phyloP scores from a whole-genome alignment of 1,140 invertebrate genomes.

The Goniozus legneri region DNA sequence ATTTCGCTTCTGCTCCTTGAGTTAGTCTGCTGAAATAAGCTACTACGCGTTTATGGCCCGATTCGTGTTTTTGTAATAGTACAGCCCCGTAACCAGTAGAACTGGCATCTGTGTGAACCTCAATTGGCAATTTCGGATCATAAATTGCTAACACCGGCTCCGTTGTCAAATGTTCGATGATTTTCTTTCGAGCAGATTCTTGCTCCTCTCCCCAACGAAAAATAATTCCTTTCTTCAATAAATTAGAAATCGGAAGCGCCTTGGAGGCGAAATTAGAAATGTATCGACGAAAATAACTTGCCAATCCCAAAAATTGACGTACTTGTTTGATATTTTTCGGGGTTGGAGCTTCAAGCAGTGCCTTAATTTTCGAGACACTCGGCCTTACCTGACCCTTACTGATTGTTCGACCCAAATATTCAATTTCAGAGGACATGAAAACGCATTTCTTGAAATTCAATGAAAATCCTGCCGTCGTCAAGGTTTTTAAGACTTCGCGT shows the following conservation, averaged over 20 bases:
- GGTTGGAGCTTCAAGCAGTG: neutral
- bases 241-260: neutral
- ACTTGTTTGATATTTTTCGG: neutral
- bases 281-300: neutral
- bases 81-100: neutral
- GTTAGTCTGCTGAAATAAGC: neutral
- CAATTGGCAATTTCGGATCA: slow-evolving; percentile 5
- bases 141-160: slow-evolving; percentile 19
- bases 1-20: neutral
- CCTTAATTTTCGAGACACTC: neutral
- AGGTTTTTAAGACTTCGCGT: neutral
- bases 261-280: neutral
- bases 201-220: neutral
- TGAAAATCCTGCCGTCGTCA: neutral
- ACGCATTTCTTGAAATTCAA: slow-evolving; percentile 7
- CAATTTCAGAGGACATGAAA: neutral
- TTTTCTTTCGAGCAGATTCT: neutral
- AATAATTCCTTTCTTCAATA: neutral
- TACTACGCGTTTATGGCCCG: neutral
- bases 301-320: neutral
- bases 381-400: neutral
- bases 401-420: slow-evolving; percentile 1
- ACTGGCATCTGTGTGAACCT: slow-evolving; percentile 8
- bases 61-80: neutral
- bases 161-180: slow-evolving; percentile 11